Evolutionary conservation across 1,140 invertebrate genomes (phyloP).

Genomic region (Lordiphosa clarofinis): DNA sequence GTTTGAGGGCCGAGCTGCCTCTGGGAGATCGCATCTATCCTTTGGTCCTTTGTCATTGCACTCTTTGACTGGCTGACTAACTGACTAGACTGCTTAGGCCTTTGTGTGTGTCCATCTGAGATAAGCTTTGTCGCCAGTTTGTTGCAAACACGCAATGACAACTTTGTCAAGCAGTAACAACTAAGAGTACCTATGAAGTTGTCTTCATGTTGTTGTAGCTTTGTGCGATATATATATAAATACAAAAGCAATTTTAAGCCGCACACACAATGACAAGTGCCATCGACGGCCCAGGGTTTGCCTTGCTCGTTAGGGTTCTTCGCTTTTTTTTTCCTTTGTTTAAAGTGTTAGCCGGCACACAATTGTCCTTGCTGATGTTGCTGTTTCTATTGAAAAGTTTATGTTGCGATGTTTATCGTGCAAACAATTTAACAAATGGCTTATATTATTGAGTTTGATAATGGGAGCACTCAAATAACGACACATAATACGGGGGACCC

Average conservation of each 20-base stretch:
- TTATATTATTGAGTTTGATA: conserved; percentile 58
- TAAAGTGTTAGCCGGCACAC: conserved; percentile 65
- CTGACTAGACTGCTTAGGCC: conserved; percentile 26
- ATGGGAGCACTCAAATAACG: conserved; percentile 14
- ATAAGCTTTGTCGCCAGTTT: conserved; percentile 71
- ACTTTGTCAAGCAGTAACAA: conserved; percentile 34
- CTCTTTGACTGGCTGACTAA: conserved; percentile 14
- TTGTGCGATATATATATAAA: conserved; percentile 15
- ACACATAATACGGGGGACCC: conserved; percentile 5
- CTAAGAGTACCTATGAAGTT: conserved; percentile 35
- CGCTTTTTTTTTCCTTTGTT: conserved; percentile 40
- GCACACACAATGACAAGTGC: conserved; percentile 54
- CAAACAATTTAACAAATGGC: conserved; percentile 72
- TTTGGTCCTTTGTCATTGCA: conserved; percentile 27
- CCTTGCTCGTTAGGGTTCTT: conserved; percentile 12
- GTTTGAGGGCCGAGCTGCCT: conserved; percentile 35
- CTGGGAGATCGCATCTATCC: conserved; percentile 33
- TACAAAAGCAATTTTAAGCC: conserved; percentile 33
- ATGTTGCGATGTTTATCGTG: conserved; percentile 51
- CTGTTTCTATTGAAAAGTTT: conserved; percentile 31
- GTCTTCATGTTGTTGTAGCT: conserved; percentile 35
- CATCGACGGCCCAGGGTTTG: conserved; percentile 27
- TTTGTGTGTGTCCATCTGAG: conserved; percentile 71
- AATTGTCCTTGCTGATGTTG: conserved; percentile 54
- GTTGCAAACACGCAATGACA: conserved; percentile 69